These are phyloP conservation scores for Theropithecus gelada DNA, from an alignment of 2,113 vertebrate genomes.

Conservation along the genomic window DNA sequence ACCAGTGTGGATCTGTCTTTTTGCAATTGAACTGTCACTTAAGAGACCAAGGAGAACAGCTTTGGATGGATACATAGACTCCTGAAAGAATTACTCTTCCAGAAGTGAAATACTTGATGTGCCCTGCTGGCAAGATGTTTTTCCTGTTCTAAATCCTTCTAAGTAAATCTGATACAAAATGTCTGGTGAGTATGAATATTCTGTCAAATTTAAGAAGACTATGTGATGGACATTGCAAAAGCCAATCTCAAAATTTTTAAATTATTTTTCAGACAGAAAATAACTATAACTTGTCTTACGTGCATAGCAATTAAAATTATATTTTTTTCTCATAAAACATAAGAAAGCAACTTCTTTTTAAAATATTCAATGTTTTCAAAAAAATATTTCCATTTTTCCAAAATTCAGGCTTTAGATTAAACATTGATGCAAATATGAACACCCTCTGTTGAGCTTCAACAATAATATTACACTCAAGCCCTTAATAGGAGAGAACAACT, in stretches of 20 bases:
- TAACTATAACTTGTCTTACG: not conserved
- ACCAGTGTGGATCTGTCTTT: not conserved
- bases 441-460: not conserved
- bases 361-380: constrained; percentile 45
- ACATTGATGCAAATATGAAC: not conserved
- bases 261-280: too few species aligned
- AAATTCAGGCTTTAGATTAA: not conserved
- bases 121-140: constrained; percentile 22
- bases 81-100: not conserved
- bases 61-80: not conserved
- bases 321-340: constrained; percentile 1
- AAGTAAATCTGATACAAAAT: constrained; percentile 45
- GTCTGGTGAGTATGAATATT: not conserved
- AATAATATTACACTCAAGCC: not conserved
- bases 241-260: constrained; percentile 35
- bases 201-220: constrained; percentile 14
- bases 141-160: constrained; percentile 58
- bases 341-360: constrained; percentile 7
- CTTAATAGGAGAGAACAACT: not conserved
- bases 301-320: not conserved
- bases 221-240: constrained; percentile 21
- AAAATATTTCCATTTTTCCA: not conserved
- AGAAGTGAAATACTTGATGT: not conserved
- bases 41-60: not conserved
- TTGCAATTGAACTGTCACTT: not conserved